Base-by-base conservation (phyloP, 2,888 invertebrate genomes). In the Chromoteleia sp. region DNA sequence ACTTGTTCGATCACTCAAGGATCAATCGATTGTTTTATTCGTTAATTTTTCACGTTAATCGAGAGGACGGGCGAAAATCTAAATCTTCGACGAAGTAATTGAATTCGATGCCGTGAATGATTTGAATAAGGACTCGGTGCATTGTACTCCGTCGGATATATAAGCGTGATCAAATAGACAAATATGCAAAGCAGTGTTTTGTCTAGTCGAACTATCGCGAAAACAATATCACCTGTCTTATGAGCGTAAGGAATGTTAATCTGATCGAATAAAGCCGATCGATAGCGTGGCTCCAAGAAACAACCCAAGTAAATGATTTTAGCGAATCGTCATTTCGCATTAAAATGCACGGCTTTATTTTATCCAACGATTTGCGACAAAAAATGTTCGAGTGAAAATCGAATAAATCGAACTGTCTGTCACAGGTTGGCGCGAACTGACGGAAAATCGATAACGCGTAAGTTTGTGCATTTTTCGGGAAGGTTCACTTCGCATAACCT, bases 131-230 rank as follows among this genome's bases (percentile, higher is more conserved):
- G 36, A 30, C 8, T 43, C 14, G 58, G 33, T 15, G 50, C 21
- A 48, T 61, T 50, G 61, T 61, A 43, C 41, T 33, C 39, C 54
- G 29, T 29, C 58, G 41, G 25, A 17, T 52, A 43, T 58, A 67
- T 59, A 52, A 58, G 36, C 65, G 65, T 68, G 79, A 73, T 73
- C 73, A 79, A 79, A 74, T 79, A 79, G 74, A 68, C 63, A 79
- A 79, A 74, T 79, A 79, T 79, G 73, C 63, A 79, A 79, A 79
- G 33, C 71, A 78, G 68, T n/a, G n/a, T 54, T 65, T 59, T 61
- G 68, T 67, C 30, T 39, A 61, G 48, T 70, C 45, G 45, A 61
- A 61, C 36, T 54, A 52, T 29, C 61, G 67, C 58, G 79, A 79
- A 73, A 79, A 73, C 79, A 79, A 73, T 79, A 73, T 59, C 79